A percentile compares a stretch with the other conserved stretches of the same genome.
Evolutionary conservation across 2,113 vertebrate species (phyloP).

Genomic region (Callithrix jacchus): DNA sequence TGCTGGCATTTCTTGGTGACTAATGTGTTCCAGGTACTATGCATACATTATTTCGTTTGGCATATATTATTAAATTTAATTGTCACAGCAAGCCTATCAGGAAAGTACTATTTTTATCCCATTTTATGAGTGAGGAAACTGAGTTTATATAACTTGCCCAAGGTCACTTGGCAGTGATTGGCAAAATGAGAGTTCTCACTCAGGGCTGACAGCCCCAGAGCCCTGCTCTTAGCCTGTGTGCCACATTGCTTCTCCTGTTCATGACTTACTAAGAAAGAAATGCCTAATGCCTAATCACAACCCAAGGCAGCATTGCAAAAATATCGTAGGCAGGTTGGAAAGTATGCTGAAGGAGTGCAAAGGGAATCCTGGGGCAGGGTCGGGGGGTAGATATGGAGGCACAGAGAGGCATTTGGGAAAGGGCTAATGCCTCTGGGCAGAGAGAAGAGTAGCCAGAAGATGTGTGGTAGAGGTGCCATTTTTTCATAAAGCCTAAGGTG

Average conservation of each 20-base stretch:
- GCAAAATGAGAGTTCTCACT: not conserved
- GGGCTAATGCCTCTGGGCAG: not conserved
- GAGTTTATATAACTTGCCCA: not conserved
- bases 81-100: not conserved
- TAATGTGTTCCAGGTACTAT: not conserved
- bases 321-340: too few species aligned
- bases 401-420: not conserved
- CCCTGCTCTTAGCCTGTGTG: not conserved
- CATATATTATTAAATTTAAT: not conserved
- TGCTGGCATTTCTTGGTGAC: not conserved
- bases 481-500: fast-evolving
- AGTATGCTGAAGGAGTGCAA: not conserved
- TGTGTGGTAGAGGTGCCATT: not conserved
- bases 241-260: not conserved
- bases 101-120: not conserved
- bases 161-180: not conserved
- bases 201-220: not conserved
- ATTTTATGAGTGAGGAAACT: not conserved
- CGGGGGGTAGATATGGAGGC: too few species aligned
- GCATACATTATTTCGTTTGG: not conserved
- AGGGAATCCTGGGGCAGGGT: not conserved
- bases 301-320: not conserved
- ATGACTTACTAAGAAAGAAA: not conserved
- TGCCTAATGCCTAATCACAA: not conserved
- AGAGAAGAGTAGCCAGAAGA: not conserved